phyloP scores from a whole-genome alignment of 2,113 vertebrate genomes.

The Sinocyclocheilus rhinocerous region DNA sequence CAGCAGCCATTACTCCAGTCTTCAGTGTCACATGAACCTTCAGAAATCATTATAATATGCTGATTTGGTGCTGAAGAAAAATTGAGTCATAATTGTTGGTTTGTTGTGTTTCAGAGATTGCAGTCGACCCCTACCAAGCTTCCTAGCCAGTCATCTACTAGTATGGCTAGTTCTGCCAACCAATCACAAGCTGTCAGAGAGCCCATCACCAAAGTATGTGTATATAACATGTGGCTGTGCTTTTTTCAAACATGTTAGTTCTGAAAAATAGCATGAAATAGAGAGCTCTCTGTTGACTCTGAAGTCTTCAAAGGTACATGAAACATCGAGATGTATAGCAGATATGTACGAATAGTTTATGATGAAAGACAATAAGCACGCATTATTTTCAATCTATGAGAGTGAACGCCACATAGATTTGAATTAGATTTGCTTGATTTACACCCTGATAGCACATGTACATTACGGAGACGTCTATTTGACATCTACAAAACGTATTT shows the following conservation, averaged over 20 bases:
- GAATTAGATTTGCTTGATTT: background rate
- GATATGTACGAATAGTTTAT: background rate
- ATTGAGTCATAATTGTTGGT: background rate
- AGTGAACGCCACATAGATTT: background rate
- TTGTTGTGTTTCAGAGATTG: slow-evolving; percentile 72
- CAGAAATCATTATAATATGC: background rate
- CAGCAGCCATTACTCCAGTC: background rate
- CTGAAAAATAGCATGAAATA: background rate
- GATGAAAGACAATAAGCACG: background rate
- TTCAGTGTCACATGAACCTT: background rate
- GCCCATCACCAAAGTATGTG: slow-evolving; percentile 77
- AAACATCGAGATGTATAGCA: background rate
- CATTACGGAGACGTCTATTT: too few species aligned
- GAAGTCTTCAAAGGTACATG: background rate
- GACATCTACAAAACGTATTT: too few species aligned
- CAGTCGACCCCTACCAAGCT: slow-evolving; percentile 80
- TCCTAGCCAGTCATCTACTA: slow-evolving; percentile 67
- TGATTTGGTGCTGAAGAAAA: background rate
- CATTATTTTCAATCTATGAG: background rate
- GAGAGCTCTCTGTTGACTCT: background rate
- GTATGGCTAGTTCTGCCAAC: slow-evolving; percentile 61
- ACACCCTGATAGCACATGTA: background rate
- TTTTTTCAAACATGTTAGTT: background rate
- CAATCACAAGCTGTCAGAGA: slow-evolving; percentile 75
- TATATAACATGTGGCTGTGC: background rate